A percentile compares a stretch with the other conserved stretches of the same genome.
Evolutionary conservation across 2,113 vertebrate species (phyloP).

Genomic region (Hucho hucho): DNA sequence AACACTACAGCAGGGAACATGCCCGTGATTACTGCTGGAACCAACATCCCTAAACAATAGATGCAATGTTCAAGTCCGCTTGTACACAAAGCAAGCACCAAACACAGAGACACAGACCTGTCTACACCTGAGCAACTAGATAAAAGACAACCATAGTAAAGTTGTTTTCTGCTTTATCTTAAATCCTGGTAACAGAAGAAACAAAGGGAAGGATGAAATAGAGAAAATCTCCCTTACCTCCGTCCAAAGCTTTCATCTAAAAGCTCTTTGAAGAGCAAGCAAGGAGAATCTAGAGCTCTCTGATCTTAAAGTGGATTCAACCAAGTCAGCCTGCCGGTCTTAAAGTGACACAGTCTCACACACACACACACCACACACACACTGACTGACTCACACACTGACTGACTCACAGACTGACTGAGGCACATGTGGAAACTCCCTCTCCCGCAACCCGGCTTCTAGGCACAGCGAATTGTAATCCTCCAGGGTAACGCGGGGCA

Average conservation of each 20-base stretch:
- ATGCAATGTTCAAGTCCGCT: background rate
- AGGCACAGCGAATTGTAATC: constrained; percentile 72
- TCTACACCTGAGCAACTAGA: constrained; percentile 56
- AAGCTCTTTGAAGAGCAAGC: constrained; percentile 68
- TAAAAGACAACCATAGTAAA: constrained; percentile 37
- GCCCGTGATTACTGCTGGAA: background rate
- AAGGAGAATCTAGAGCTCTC: constrained; percentile 55
- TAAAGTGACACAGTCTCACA: constrained; percentile 55
- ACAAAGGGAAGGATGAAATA: constrained; percentile 39
- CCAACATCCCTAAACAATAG: background rate
- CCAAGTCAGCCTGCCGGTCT: constrained; percentile 48
- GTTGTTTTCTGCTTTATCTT: constrained; percentile 10
- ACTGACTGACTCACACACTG: constrained; percentile 30
- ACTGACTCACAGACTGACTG: constrained; percentile 34
- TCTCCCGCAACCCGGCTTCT: constrained; percentile 40
- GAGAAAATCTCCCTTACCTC: constrained; percentile 68
- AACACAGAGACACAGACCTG: background rate
- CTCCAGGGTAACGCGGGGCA: constrained; percentile 58
- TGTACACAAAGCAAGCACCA: constrained; percentile 21
- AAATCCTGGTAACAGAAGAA: constrained; percentile 45
- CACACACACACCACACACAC: constrained; percentile 27
- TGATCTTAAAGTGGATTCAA: constrained; percentile 66
- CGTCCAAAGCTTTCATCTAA: constrained; percentile 69
- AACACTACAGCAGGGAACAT: background rate
- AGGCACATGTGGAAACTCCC: constrained; percentile 72